phyloP scores from a whole-genome alignment of 1,140 invertebrate genomes.

The Tetramorium parvispinum region DNA sequence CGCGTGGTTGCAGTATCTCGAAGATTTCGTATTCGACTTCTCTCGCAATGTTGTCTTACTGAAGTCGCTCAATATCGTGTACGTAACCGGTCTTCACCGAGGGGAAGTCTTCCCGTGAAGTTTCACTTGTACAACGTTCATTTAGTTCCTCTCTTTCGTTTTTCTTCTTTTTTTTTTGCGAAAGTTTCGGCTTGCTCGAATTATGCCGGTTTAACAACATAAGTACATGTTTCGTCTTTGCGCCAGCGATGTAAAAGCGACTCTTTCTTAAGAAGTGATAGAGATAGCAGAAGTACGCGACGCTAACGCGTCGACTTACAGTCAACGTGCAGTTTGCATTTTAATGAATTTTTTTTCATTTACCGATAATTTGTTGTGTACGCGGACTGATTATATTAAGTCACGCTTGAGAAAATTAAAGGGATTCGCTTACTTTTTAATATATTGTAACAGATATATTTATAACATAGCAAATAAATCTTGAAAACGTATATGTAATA shows the following conservation, averaged over 20 bases:
- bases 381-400: background rate
- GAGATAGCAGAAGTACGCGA: background rate
- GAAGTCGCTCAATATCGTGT: slow-evolving; percentile 21
- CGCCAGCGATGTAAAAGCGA: background rate
- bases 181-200: slow-evolving; percentile 49
- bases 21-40: slow-evolving; percentile 23
- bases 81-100: slow-evolving; percentile 47
- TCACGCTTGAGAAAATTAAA: background rate
- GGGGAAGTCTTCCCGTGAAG: slow-evolving; percentile 40
- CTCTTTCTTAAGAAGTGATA: background rate
- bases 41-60: slow-evolving; percentile 8
- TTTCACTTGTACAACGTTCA: slow-evolving; percentile 55
- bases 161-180: slow-evolving; percentile 31
- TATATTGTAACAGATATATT: background rate
- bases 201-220: slow-evolving; percentile 42
- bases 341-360: background rate
- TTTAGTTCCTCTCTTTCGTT: slow-evolving; percentile 38
- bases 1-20: background rate
- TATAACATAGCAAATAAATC: background rate
- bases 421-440: background rate
- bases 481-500: background rate
- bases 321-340: background rate
- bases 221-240: slow-evolving; percentile 34
- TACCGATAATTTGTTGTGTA: background rate
- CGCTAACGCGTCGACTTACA: background rate